Evolutionary conservation across 2,113 vertebrate genomes (phyloP), one percentile per base, ranked within the genome.

Genomic region (Buteo buteo): DNA sequence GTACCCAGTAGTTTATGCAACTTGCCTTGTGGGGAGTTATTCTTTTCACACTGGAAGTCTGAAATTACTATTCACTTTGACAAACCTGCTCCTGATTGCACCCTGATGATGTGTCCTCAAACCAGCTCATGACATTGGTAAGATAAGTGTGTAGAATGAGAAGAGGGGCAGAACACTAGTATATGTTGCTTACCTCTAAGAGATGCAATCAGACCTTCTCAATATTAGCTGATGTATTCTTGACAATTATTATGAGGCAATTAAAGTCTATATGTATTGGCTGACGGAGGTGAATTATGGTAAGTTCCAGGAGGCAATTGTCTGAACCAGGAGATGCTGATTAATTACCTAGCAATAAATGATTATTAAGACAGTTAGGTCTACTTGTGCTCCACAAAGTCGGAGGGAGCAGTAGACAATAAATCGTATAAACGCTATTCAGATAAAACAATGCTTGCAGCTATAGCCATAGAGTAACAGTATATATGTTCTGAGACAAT

Each of bases 291-390:
- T 61, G 86, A 97, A 83, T 94, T 86, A 86, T 49, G 31, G 6
- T 70, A 80, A 90, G 5, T 90, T 85, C 64, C 54, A 67, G 42
- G 24, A 94, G 59, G n/a, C 47, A 85, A 65, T 7, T 88, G 50
- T 79, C 31, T 94, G 73, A 97, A 90, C 34, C 29, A 66, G n/a
- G 25, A 79, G n/a, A 82, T 73, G 44, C 28, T 95, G 94, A 97
- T 93, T 95, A 92, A 97, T 96, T 95, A 90, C n/a, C 29, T 72
- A 67, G 49, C 62, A 83, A 77, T 91, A 71, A 95, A 49, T 97
- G 69, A 74, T 84, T 70, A 78, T 59, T 55, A 67, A 81, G 26
- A 78, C 34, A 78, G 47, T 44, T 61, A 85, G 66, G 31, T 89
- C 49, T 71, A 52, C 34, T 93, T 85, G 25, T 87, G 19, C 57